phyloP scores from a whole-genome alignment of 2,888 invertebrate species.

The Physocephala rufipes region DNA sequence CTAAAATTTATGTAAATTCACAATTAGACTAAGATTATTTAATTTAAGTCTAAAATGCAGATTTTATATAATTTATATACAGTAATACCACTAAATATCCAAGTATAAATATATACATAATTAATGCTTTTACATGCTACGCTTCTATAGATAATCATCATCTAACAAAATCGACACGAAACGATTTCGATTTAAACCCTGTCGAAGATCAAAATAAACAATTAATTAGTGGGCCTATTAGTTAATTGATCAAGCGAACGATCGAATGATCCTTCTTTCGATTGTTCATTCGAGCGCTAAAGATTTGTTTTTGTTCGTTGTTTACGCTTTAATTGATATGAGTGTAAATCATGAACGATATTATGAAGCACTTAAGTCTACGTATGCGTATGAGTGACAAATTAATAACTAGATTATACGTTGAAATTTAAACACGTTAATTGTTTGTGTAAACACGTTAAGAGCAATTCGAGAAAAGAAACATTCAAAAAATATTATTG shows the following conservation, averaged over 20 bases:
- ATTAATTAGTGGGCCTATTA: too few relatives aligned
- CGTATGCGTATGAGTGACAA: neutral
- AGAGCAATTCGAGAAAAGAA: neutral
- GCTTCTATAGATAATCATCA: too few relatives aligned
- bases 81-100: too few relatives aligned
- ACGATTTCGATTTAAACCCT: too few relatives aligned
- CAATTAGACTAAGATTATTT: slow-evolving; percentile 12
- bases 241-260: too few relatives aligned
- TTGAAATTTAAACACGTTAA: neutral
- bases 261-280: too few relatives aligned
- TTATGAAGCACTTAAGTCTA: too few relatives aligned
- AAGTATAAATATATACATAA: too few relatives aligned
- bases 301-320: neutral
- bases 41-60: neutral
- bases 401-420: neutral
- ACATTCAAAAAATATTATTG: slow-evolving; percentile 6
- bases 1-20: slow-evolving; percentile 17
- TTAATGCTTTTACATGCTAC: too few relatives aligned
- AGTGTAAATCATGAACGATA: neutral
- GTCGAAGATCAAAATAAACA: too few relatives aligned
- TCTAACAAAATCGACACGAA: too few relatives aligned
- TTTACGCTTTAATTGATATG: neutral
- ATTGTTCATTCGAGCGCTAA: too few relatives aligned
- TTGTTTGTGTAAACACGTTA: neutral
- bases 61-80: slow-evolving; percentile 13